Evolutionary conservation across 2,113 vertebrate genomes (phyloP), one percentile per base, ranked within the genome.

Genomic region (Rhodinocichla rosea): DNA sequence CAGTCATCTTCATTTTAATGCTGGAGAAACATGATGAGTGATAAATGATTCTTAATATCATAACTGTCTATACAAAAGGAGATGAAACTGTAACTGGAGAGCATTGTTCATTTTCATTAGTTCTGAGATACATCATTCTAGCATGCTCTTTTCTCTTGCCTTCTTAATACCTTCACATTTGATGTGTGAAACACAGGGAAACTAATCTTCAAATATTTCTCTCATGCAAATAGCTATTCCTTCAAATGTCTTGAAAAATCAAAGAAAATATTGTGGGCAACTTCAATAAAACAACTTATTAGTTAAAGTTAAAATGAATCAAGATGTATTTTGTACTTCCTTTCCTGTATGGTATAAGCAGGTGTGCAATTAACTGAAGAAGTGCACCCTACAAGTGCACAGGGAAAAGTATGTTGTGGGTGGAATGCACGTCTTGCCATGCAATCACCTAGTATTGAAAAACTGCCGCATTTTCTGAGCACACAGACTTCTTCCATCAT

Each of bases 381-480:
- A 80, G 49, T 35, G 50, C 55, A 70, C 56, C 39, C 37, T 37
- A 90, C 68, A 93, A 95, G 52, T 35, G 35, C 56, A 67, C 47
- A 86, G 77, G 86, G 74, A 90, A 89, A 89, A 82, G 22, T n/a
- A 68, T 50, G 20, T 82, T 83, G 90, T 85, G 92, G 76, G 91
- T 83, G 77, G 79, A 94, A 94, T 69, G 64, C 24, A 55, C 35
- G 42, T 88, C 91, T 93, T 95, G 59, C 69, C 85, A 56, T 47
- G 71, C 88, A 97, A 96, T 97, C 94, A 96, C 89, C 81, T 94
- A 82, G 65, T 92, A 97, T 94, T 97, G 94, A 97, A 93, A 96
- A 88, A 33, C 7, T 4, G 16, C 17, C 1, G 0, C 8, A 2
- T 87, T 95, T 89, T 87, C 55, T 78, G 68, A 95, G 83, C 60